These are phyloP conservation scores for Vespertilio murinus DNA, from an alignment of 2,797 vertebrate species.

Conservation along the genomic window DNA sequence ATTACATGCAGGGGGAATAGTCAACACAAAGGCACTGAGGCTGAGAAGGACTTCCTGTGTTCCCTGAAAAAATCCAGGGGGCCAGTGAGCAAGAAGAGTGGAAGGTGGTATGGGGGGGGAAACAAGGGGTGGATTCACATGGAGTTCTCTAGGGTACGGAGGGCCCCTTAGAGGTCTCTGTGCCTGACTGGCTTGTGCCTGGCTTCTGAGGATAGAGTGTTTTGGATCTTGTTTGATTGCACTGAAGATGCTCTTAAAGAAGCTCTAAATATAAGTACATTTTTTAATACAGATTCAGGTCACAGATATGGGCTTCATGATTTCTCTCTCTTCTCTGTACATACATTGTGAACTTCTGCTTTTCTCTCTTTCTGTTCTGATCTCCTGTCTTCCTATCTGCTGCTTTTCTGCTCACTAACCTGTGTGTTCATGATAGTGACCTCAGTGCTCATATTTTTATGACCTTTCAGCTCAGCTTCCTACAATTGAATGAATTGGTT, in stretches of 20 bases:
- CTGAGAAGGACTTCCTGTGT: neutral
- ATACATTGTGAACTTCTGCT: neutral
- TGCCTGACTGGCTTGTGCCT: neutral
- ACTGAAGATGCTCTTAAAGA: neutral
- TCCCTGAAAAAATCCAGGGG: neutral
- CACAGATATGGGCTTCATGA: neutral
- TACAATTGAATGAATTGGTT: neutral
- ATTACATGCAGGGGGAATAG: neutral
- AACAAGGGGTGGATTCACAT: fast-evolving
- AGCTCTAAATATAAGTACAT: neutral
- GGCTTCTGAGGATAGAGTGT: neutral
- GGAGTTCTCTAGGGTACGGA: neutral
- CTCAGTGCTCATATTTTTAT: neutral
- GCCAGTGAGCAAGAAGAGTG: neutral
- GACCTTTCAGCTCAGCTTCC: neutral
- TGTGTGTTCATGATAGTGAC: neutral
- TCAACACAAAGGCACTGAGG: neutral
- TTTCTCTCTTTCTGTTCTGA: neutral
- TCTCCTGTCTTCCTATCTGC: neutral
- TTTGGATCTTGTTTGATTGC: neutral
- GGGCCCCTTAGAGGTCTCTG: neutral
- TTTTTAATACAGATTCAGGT: neutral
- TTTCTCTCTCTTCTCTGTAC: neutral
- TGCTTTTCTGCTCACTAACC: neutral
- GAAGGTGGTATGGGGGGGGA: neutral